Evolutionary conservation across 2,113 vertebrate species (phyloP).

Genomic region (Megalops atlanticus): DNA sequence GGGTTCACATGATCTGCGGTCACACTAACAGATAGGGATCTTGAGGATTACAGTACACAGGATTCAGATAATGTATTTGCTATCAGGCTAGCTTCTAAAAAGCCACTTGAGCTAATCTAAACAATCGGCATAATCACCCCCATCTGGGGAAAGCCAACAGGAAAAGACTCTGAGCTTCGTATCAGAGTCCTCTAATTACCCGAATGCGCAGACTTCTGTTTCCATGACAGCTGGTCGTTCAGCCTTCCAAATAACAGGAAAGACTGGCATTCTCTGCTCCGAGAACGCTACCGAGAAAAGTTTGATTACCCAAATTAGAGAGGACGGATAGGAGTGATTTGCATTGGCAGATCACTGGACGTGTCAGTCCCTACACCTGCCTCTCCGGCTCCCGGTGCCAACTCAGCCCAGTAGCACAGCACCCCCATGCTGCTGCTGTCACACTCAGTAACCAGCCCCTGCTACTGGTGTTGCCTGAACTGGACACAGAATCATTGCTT

Average conservation of each 20-base stretch:
- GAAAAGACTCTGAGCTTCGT: neutral
- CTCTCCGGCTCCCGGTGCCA: neutral
- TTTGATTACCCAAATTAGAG: constrained; percentile 6
- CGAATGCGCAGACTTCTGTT: neutral
- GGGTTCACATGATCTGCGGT: no score
- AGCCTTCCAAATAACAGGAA: neutral
- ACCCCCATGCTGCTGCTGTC: neutral
- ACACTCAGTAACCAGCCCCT: neutral
- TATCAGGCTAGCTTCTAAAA: neutral
- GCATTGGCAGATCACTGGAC: neutral
- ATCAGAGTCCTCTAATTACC: neutral
- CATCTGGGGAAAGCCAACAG: neutral
- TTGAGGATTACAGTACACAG: no score
- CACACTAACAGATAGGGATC: no score
- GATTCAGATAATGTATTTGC: neutral
- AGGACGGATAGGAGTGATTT: neutral
- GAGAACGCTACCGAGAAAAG: neutral
- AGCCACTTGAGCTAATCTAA: neutral
- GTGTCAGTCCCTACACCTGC: neutral
- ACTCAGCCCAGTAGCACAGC: neutral
- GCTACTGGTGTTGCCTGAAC: neutral
- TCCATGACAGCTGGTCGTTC: neutral
- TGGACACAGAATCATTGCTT: neutral
- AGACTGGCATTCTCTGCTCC: neutral
- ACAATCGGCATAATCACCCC: neutral